Conservation (phyloP, 2,113 vertebrate species). For the Tragelaphus strepsiceros region DNA sequence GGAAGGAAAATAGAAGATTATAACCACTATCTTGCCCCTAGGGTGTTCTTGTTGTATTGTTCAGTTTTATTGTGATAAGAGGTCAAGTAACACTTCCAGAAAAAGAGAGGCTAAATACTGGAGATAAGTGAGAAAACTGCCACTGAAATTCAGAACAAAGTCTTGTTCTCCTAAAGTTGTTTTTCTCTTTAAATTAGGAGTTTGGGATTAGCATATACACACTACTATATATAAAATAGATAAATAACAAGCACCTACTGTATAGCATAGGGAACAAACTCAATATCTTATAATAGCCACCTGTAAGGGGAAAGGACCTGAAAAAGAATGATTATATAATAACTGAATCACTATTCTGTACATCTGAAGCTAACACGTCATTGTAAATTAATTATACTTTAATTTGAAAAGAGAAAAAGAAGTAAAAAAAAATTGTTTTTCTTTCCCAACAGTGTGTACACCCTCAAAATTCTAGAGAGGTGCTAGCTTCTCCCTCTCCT, state of each 20-base stretch:
- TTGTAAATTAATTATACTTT: neutral
- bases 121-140: neutral
- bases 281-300: neutral
- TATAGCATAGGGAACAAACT: neutral
- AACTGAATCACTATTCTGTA: neutral
- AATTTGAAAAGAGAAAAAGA: neutral
- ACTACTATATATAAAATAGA: neutral
- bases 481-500: neutral
- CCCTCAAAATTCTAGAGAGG: neutral
- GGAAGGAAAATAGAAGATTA: neutral
- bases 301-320: neutral
- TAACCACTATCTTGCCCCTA: neutral
- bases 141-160: neutral
- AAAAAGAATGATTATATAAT: neutral
- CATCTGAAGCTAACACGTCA: neutral
- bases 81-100: neutral
- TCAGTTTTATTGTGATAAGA: neutral
- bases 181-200: neutral
- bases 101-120: neutral
- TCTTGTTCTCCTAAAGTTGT: neutral
- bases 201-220: neutral
- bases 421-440: neutral
- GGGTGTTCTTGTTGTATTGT: neutral
- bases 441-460: neutral
- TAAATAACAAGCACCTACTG: neutral